Evolutionary conservation across 2,797 vertebrate genomes (phyloP).

Genomic region (Thalassophryne amazonica): DNA sequence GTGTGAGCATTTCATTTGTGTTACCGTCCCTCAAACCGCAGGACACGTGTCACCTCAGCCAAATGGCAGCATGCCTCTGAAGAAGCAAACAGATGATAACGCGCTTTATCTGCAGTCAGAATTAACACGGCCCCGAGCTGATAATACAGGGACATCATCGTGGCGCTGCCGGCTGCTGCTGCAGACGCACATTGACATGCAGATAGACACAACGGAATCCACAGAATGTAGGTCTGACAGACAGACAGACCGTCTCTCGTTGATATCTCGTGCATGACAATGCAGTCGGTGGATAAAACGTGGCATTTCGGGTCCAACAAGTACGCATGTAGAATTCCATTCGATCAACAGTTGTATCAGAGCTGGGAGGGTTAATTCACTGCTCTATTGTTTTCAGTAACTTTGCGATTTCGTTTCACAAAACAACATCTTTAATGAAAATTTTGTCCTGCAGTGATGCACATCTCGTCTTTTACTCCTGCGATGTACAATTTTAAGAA

Average conservation of each 20-base stretch:
- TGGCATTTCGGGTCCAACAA: slow-evolving; percentile 43
- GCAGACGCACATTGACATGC: neutral
- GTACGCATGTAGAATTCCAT: slow-evolving; percentile 21
- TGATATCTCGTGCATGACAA: slow-evolving; percentile 39
- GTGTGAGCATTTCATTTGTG: slow-evolving; percentile 10
- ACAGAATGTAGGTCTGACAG: slow-evolving; percentile 52
- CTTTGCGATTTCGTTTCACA: too few species aligned
- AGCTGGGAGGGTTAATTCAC: too few species aligned
- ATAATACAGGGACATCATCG: slow-evolving; percentile 13
- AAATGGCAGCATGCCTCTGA: slow-evolving; percentile 16
- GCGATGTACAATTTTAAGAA: too few species aligned
- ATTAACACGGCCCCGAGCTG: slow-evolving; percentile 4
- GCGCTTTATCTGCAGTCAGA: slow-evolving; percentile 6
- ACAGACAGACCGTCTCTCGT: slow-evolving; percentile 32
- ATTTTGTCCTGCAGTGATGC: too few species aligned
- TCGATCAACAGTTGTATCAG: neutral
- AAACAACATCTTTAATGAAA: too few species aligned
- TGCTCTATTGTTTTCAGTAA: too few species aligned
- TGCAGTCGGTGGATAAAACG: slow-evolving; percentile 38
- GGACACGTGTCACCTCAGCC: slow-evolving; percentile 26
- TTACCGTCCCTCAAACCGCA: slow-evolving; percentile 5
- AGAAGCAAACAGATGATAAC: slow-evolving; percentile 37
- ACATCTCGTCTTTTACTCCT: too few species aligned
- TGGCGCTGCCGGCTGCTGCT: slow-evolving; percentile 20
- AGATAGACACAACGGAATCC: slow-evolving; percentile 35